Percentiles rank a stretch among this genome's conserved stretches.
These are phyloP conservation scores for Cantharis nigra DNA, from an alignment of 2,888 invertebrate species.

Conservation along the genomic window DNA sequence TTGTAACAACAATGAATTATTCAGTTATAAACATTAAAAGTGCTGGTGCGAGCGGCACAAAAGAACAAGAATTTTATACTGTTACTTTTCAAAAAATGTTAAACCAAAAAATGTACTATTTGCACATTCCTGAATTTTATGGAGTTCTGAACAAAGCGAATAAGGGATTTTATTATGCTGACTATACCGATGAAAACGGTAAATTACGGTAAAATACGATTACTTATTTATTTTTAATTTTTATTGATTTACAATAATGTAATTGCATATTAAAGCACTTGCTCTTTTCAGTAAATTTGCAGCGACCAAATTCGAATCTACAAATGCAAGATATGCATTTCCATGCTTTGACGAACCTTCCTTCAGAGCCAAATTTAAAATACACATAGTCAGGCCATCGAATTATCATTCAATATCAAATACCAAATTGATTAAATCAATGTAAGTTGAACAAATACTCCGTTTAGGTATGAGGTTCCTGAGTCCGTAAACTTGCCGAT, in stretches of 20 bases:
- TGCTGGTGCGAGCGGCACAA: neutral
- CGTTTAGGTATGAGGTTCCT: no score
- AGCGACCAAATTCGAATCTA: slow-evolving; percentile 69
- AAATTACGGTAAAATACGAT: neutral
- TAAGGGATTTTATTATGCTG: neutral
- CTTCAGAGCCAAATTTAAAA: slow-evolving; percentile 54
- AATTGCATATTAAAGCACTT: no score
- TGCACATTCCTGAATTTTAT: neutral
- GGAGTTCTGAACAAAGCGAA: neutral
- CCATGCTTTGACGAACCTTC: slow-evolving; percentile 74
- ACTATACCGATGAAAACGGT: neutral
- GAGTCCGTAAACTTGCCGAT: no score
- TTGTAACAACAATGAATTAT: neutral
- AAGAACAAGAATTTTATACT: neutral
- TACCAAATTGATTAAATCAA: slow-evolving; percentile 30
- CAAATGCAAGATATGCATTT: slow-evolving; percentile 69
- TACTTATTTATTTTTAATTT: neutral
- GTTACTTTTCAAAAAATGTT: neutral
- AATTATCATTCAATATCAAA: slow-evolving; percentile 8
- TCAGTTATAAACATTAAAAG: neutral
- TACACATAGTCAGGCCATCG: slow-evolving; percentile 63
- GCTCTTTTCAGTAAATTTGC: slow-evolving; percentile 52
- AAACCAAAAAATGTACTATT: neutral
- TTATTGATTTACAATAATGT: neutral
- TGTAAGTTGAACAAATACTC: neutral